Evolutionary conservation across 1,140 invertebrate genomes (phyloP), one percentile per base, ranked within the genome.

Genomic region (Polypedilum vanderplanki): DNA sequence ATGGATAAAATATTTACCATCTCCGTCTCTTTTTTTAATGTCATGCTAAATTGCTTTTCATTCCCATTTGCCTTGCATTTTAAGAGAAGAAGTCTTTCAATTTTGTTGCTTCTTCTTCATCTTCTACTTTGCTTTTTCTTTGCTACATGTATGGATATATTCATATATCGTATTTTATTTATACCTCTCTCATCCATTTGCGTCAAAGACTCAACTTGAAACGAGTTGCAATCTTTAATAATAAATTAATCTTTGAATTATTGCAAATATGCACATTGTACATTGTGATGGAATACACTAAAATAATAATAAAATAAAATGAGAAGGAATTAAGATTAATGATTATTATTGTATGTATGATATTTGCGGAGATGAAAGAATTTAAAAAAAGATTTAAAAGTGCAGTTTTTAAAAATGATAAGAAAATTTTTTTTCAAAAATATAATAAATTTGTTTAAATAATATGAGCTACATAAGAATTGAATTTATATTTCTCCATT

Each of bases 1-100:
- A 57, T 57, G 46, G 46, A 57, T 57, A 57, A 57, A 57, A 57
- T 57, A 57, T 57, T 57, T 57, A 57, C 46, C 46, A 57, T 57
- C 46, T 57, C n/a, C 46, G 46, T 57, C 46, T 57, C n/a, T 57
- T 57, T 46, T 15, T 57, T 57, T 57, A 57, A 57, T 57, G 46
- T 57, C 46, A 57, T 57, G 46, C 46, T 57, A 57, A 57, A 57
- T 57, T 57, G 46, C 46, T 57, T 57, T 57, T 57, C 46, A 57
- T 57, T 57, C 46, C 46, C 46, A 57, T 57, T 57, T 57, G 46
- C 46, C 46, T 57, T 57, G 46, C 46, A 57, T 57, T n/a, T 57
- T 57, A n/a, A 33, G 24, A 33, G 24, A 33, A 33, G 24, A 33
- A 33, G 46, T 57, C 46, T 57, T 57, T 57, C 46, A 57, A 57